Evolutionary conservation across 1,140 invertebrate species (phyloP).

Genomic region (Brachionus plicatilis): DNA sequence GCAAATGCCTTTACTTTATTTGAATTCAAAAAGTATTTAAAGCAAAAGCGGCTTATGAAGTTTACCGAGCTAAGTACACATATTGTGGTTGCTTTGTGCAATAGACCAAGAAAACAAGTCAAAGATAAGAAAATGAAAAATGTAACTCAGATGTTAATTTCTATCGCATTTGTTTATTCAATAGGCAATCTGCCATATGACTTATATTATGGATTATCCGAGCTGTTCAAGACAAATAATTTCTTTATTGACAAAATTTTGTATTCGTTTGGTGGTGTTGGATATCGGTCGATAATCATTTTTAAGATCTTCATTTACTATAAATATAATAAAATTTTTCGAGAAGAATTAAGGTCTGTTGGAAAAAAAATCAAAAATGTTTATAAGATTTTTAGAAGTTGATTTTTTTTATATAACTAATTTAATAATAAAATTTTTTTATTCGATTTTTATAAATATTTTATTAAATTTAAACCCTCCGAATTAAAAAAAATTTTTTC

Average conservation of each 20-base stretch:
- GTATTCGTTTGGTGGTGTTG: neutral
- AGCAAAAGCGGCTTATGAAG: neutral
- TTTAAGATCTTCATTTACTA: neutral
- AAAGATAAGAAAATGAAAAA: neutral
- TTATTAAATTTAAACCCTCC: too few relatives aligned
- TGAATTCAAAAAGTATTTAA: neutral
- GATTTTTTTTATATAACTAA: too few relatives aligned
- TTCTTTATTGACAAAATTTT: neutral
- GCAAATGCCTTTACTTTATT: neutral
- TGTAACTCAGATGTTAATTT: conserved; percentile 1
- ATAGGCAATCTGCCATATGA: neutral
- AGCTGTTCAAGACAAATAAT: neutral
- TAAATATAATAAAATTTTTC: neutral
- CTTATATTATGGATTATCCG: neutral
- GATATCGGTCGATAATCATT: neutral
- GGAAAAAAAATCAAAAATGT: neutral
- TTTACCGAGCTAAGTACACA: neutral
- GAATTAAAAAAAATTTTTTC: too few relatives aligned
- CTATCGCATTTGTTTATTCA: neutral
- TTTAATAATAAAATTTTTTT: too few relatives aligned
- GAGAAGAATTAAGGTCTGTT: neutral
- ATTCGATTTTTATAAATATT: too few relatives aligned
- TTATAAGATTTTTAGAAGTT: too few relatives aligned
- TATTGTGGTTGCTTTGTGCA: neutral
- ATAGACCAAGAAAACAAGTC: neutral